Base-by-base conservation (phyloP, 2,113 vertebrate genomes). In the Felis catus region DNA sequence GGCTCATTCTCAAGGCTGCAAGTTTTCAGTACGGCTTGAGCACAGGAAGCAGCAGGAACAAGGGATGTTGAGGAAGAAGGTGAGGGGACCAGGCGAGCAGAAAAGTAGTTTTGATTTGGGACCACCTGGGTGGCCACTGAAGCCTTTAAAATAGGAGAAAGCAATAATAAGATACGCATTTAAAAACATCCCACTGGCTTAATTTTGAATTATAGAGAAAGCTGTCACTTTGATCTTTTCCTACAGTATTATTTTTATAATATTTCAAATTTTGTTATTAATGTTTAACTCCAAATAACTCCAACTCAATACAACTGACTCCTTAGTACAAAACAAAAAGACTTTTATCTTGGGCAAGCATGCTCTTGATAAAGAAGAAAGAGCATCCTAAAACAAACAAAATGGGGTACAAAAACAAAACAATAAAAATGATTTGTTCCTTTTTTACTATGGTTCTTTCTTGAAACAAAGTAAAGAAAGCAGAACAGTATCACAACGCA, bases 381-480 rank as follows among this genome's bases (percentile, higher is more conserved):
- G 45, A 86, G 80, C 14, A 63, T 91, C 88, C 73, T 41, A 74
- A 96, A 94, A 53, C 11, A 84, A 96, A 45, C 16, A 83, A 92
- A 97, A 61, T 33, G 89, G 78, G 21, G n/a, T 45, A 84, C 9
- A 91, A 41, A 97, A 92, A 93, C 3, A 4, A 91, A 61, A 63
- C 55, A 87, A 74, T 82, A 89, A 71, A 88, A 53, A 15, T 41
- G 29, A 83, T 36, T 66, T 95, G 16, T 18, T 94, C 12, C 9
- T 48, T 36, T 97, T 90, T 80, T 88, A 25, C 45, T 9, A 18
- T 25, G 1, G n/a, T 61, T 95, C 71, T 76, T 94, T 94, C 83
- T 91, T 95, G 25, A 96, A 91, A 85, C 11, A 78, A 97, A 66
- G 12, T 36, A 92, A 73, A 95, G 48, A 87, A 76, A 97, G 36